These are phyloP conservation scores for Volucella inanis DNA, from an alignment of 2,888 invertebrate species.

Conservation along the genomic window DNA sequence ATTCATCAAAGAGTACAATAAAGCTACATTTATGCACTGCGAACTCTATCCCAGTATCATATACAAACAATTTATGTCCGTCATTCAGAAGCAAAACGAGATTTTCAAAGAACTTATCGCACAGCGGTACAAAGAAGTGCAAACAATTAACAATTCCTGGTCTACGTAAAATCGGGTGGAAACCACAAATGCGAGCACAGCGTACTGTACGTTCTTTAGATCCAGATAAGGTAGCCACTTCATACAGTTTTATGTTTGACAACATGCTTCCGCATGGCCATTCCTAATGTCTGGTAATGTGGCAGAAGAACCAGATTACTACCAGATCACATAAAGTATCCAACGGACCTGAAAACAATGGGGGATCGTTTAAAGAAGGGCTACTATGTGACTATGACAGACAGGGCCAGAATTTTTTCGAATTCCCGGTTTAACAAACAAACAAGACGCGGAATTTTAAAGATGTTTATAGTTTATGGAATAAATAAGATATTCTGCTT, in stretches of 20 bases:
- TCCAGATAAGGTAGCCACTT: conserved; percentile 85
- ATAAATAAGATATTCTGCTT: no score
- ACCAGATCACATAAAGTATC: conserved; percentile 96
- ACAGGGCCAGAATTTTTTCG: conserved; percentile 95
- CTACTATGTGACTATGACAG: conserved; percentile 95
- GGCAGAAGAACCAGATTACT: conserved; percentile 95
- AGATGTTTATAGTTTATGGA: no score
- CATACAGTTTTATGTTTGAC: conserved; percentile 86
- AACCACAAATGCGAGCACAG: no score
- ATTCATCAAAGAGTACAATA: conserved; percentile 98
- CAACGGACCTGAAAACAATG: conserved; percentile 90
- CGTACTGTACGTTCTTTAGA: conserved; percentile 87
- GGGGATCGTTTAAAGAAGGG: conserved; percentile 77
- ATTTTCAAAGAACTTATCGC: conserved; percentile 88
- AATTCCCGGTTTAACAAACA: conserved; percentile 97
- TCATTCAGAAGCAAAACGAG: conserved; percentile 94
- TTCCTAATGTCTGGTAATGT: conserved; percentile 95
- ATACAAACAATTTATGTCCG: conserved; percentile 94
- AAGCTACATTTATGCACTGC: conserved; percentile 98
- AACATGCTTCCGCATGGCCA: conserved; percentile 94
- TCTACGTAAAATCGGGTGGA: no score
- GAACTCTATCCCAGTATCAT: conserved; percentile 94
- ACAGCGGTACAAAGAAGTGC: conserved; percentile 91
- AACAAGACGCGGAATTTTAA: conserved; percentile 94
- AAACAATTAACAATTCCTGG: conserved; percentile 92